phyloP scores from a whole-genome alignment of 2,797 vertebrate genomes.

The Anisognathus igniventris region DNA sequence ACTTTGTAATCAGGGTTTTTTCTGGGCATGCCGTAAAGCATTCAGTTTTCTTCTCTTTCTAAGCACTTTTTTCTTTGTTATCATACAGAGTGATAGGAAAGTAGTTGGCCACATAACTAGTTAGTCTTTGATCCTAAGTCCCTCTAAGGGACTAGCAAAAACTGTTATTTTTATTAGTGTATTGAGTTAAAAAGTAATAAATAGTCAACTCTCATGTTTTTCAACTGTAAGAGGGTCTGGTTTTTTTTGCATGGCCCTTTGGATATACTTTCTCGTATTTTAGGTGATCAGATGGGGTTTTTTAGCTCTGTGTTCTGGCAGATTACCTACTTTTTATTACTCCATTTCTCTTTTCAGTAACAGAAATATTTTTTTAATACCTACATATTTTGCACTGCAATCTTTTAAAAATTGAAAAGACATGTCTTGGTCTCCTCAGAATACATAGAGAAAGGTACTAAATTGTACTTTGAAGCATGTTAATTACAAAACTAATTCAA shows the following conservation, averaged over 20 bases:
- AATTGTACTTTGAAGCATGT: neutral
- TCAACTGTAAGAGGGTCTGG: fast-evolving
- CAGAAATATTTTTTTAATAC: neutral
- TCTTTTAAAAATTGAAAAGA: neutral
- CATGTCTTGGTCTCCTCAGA: fast-evolving
- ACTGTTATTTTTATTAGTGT: neutral
- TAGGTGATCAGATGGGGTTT: neutral
- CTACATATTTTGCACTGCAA: neutral
- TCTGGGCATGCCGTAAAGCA: fast-evolving
- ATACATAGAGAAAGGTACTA: neutral
- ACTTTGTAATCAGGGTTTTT: neutral
- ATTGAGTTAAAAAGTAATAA: neutral
- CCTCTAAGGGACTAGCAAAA: neutral
- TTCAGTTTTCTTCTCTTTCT: neutral
- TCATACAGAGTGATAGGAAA: neutral
- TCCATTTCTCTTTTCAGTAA: neutral
- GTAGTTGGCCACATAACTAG: neutral
- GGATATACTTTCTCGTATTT: neutral
- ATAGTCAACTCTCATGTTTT: neutral
- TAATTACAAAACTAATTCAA: neutral
- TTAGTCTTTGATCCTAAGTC: neutral
- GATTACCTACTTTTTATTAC: neutral
- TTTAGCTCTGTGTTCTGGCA: neutral
- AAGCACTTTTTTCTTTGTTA: neutral
- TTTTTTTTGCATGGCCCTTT: neutral